phyloP scores from a whole-genome alignment of 2,888 invertebrate genomes.

The Acleris emargana region DNA sequence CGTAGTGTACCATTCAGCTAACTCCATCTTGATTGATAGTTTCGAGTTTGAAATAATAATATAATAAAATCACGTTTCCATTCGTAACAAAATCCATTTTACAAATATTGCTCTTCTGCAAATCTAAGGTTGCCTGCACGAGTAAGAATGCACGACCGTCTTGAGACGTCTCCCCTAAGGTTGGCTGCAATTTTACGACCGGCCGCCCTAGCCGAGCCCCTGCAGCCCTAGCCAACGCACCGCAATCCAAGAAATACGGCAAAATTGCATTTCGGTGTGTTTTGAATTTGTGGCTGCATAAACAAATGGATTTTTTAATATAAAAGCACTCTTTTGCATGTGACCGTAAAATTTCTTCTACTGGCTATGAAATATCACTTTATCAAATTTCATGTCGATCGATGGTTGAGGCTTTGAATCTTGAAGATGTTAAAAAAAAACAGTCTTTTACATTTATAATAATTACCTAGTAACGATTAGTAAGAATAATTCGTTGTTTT shows the following conservation, averaged over 20 bases:
- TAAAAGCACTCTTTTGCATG: too few species aligned
- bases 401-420: too few species aligned
- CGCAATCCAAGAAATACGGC: conserved; percentile 22
- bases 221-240: conserved; percentile 49
- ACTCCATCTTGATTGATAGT: too few species aligned
- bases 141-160: conserved; percentile 79
- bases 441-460: too few species aligned
- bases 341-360: too few species aligned
- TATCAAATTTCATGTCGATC: too few species aligned
- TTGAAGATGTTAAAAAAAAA: too few species aligned
- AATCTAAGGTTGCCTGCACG: conserved; percentile 48
- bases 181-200: conserved; percentile 80
- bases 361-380: too few species aligned
- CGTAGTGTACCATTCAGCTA: too few species aligned
- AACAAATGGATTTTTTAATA: background rate
- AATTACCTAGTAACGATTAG: too few species aligned
- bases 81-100: background rate
- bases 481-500: background rate
- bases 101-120: conserved; percentile 39
- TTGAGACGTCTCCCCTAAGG: conserved; percentile 77
- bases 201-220: conserved; percentile 60
- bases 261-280: conserved; percentile 31
- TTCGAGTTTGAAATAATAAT: too few species aligned
- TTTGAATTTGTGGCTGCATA: conserved; percentile 4
- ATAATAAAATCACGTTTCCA: background rate